Evolutionary conservation across 2,113 vertebrate species (phyloP).

Genomic region (Anhinga anhinga): DNA sequence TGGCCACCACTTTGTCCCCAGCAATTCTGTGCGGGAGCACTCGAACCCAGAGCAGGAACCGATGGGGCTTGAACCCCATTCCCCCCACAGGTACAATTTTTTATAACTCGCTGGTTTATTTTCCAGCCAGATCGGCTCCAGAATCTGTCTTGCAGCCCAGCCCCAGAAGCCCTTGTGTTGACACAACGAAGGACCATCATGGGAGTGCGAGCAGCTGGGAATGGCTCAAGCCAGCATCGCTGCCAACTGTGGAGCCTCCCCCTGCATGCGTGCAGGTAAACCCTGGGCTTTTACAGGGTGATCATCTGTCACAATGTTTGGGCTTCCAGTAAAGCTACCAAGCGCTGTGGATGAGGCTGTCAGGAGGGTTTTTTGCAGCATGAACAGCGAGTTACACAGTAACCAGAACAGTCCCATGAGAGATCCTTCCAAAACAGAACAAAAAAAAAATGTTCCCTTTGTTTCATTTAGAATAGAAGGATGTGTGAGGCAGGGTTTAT

Average conservation of each 20-base stretch:
- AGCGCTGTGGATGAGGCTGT: not conserved
- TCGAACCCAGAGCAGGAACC: not conserved
- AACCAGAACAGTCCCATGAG: not conserved
- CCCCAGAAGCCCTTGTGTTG: not conserved
- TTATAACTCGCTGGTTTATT: not conserved
- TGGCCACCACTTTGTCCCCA: not conserved
- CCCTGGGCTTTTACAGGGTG: not conserved
- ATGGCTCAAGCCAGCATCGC: not conserved
- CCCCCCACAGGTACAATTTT: fast-evolving
- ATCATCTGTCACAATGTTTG: not conserved
- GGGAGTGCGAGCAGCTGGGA: too few species aligned
- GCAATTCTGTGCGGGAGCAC: not conserved
- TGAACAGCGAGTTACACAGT: not conserved
- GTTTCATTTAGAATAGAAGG: conserved; percentile 52
- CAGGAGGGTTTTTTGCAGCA: not conserved
- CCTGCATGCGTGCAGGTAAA: not conserved
- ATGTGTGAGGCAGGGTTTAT: conserved; percentile 45
- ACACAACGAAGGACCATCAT: not conserved
- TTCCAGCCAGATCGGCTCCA: not conserved
- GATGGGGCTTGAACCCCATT: not conserved
- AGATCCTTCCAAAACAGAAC: not conserved
- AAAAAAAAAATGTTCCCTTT: conserved; percentile 5
- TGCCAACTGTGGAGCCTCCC: not conserved
- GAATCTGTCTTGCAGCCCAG: not conserved
- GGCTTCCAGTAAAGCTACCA: not conserved